A percentile compares a stretch with the other conserved stretches of the same genome.
These are phyloP conservation scores for Scaptomyza reducta DNA, from an alignment of 2,888 invertebrate species.

Conservation along the genomic window DNA sequence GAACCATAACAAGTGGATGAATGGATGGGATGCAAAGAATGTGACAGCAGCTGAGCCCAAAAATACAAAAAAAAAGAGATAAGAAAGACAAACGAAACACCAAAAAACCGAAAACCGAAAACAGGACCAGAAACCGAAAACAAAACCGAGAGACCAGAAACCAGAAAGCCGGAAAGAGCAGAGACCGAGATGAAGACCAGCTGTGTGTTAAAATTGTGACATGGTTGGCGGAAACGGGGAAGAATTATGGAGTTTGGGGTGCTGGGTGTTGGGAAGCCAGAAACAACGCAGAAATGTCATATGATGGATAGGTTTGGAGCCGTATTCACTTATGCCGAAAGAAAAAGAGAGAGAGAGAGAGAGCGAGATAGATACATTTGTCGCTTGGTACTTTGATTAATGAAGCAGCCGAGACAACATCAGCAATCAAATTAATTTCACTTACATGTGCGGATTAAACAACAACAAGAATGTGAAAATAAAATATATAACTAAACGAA, in stretches of 20 bases:
- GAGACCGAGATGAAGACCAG: slow-evolving; percentile 11
- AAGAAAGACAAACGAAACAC: slow-evolving; percentile 53
- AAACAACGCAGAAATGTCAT: slow-evolving; percentile 77
- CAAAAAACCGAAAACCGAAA: slow-evolving; percentile 9
- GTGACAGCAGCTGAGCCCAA: slow-evolving; percentile 41
- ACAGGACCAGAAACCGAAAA: neutral
- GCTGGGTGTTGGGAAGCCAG: slow-evolving; percentile 50
- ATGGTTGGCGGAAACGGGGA: neutral
- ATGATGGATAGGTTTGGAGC: slow-evolving; percentile 76
- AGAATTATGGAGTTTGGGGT: neutral
- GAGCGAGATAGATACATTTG: slow-evolving; percentile 11
- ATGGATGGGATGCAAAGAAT: slow-evolving; percentile 12
- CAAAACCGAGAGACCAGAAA: neutral
- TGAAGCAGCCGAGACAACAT: slow-evolving; percentile 80
- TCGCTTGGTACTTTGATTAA: slow-evolving; percentile 66
- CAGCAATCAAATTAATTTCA: slow-evolving; percentile 79
- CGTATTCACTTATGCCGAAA: slow-evolving; percentile 72
- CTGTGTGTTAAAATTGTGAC: slow-evolving; percentile 8
- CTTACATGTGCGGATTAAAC: slow-evolving; percentile 74
- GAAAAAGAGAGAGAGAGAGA: slow-evolving; percentile 20
- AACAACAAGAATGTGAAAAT: slow-evolving; percentile 15
- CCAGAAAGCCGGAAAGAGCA: neutral
- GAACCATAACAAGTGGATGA: slow-evolving; percentile 63
- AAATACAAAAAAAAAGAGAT: slow-evolving; percentile 1
- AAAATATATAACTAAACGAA: slow-evolving; percentile 9